Evolutionary conservation across 2,113 vertebrate species (phyloP).

Genomic region (Aviceda subcristata): DNA sequence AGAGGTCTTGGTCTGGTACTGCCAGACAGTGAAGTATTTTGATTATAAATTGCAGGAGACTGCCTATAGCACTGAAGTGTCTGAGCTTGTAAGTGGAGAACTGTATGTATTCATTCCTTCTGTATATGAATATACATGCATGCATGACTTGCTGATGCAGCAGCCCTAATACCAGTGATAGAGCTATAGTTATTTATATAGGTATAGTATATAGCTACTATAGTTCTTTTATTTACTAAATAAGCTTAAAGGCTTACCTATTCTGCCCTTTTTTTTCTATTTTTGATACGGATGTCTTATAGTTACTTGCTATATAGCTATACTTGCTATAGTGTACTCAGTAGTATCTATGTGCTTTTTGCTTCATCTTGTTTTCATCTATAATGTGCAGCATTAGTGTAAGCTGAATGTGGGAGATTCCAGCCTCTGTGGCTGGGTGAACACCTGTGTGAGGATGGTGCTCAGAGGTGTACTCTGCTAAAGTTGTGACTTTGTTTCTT

Average conservation of each 20-base stretch:
- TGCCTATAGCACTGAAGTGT: background rate
- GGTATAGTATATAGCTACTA: too few relatives aligned
- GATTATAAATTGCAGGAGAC: background rate
- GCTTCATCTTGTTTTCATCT: background rate
- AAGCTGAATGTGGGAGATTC: background rate
- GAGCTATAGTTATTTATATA: background rate
- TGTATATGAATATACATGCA: accelerated
- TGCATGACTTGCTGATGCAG: background rate
- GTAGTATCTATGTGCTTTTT: background rate
- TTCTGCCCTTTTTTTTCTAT: background rate
- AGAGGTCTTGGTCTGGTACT: background rate
- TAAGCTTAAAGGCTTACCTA: background rate
- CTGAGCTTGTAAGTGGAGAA: background rate
- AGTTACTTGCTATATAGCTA: background rate
- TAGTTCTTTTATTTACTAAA: background rate
- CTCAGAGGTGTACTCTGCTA: background rate
- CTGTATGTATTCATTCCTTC: background rate
- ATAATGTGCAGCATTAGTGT: background rate
- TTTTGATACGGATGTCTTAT: background rate
- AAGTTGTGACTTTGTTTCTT: background rate
- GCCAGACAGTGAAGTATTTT: background rate
- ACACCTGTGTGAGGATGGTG: background rate
- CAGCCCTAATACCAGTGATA: background rate
- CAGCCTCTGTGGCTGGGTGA: background rate
- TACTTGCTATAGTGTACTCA: background rate